Base-by-base conservation (phyloP, 2,888 invertebrate species). In the Harpalus rufipes region DNA sequence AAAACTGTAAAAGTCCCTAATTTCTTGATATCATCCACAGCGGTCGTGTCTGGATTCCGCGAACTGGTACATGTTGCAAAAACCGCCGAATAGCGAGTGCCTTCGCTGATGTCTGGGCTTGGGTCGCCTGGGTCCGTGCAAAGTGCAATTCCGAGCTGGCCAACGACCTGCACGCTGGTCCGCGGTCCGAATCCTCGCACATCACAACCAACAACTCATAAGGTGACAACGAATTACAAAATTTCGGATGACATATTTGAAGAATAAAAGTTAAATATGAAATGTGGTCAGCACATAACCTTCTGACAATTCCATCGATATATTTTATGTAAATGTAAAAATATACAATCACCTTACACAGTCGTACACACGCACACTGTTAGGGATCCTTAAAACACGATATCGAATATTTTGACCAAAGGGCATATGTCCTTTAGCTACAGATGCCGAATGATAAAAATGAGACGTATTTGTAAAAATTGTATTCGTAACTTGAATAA, bases 61-160 rank as follows among this genome's bases (percentile, higher is more conserved):
- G 63, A 63, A 63, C 18, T 21, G 21, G 18, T 21, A 63, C 14
- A 16, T 63, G 10, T 10, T 7, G 18, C 59, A 63, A 63, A 63
- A 63, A 63, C 63, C 21, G 18, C 63, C 63, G 21, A 51, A 51
- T 32, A 51, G 44, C 44, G 44, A 51, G 44, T 51, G 44, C 25
- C 63, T 63, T 63, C 59, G 12, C 18, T 25, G 32, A 32, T 51
- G 44, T 63, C 63, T 21, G 5, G 63, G 12, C 25, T 25, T 63
- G 25, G 21, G 25, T 21, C 18, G 21, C 4, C 59, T 61, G 25
- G 18, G 63, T 32, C 63, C 18, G 18, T 61, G 61, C 61, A 61
- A 18, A 18, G 59, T 61, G 59, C 59, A 61, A 61, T 61, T 61
- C 59, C 63, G 63, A 25, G 25, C 18, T 63, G 63, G 63, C 18